A percentile compares a stretch with the other conserved stretches of the same genome.
phyloP scores from a whole-genome alignment of 2,888 invertebrate genomes.

The Macrophya alboannulata region DNA sequence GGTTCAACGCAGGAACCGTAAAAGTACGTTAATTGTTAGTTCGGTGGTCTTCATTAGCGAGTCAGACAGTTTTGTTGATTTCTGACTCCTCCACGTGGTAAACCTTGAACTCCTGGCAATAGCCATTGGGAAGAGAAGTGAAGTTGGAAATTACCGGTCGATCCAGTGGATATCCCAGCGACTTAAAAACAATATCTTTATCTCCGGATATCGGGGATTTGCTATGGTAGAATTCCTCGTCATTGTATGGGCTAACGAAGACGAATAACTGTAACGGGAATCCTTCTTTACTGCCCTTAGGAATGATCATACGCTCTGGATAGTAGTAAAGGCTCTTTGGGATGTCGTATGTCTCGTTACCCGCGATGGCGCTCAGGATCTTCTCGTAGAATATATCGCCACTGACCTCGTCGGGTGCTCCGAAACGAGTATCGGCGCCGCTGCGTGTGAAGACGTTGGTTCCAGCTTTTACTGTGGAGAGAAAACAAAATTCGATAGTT shows the following conservation, averaged over 20 bases:
- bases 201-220: constrained; percentile 78
- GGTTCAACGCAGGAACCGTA: background rate
- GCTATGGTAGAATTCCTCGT: constrained; percentile 79
- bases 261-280: constrained; percentile 85
- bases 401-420: constrained; percentile 72
- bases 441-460: constrained; percentile 76
- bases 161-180: constrained; percentile 90
- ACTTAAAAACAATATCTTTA: constrained; percentile 83
- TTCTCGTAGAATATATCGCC: constrained; percentile 76
- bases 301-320: constrained; percentile 87
- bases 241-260: constrained; percentile 83
- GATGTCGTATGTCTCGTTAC: constrained; percentile 80
- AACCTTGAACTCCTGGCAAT: constrained; percentile 85
- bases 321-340: constrained; percentile 83
- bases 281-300: constrained; percentile 87
- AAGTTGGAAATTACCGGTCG: constrained; percentile 84
- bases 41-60: background rate
- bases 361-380: constrained; percentile 75
- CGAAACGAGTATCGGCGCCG: constrained; percentile 68
- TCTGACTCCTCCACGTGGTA: constrained; percentile 82
- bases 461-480: constrained; percentile 74
- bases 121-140: constrained; percentile 85
- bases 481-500: background rate
- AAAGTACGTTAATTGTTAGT: background rate
- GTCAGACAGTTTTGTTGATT: background rate